These are phyloP conservation scores for Uropetala carovei DNA, from an alignment of 2,888 invertebrate genomes.

Conservation along the genomic window DNA sequence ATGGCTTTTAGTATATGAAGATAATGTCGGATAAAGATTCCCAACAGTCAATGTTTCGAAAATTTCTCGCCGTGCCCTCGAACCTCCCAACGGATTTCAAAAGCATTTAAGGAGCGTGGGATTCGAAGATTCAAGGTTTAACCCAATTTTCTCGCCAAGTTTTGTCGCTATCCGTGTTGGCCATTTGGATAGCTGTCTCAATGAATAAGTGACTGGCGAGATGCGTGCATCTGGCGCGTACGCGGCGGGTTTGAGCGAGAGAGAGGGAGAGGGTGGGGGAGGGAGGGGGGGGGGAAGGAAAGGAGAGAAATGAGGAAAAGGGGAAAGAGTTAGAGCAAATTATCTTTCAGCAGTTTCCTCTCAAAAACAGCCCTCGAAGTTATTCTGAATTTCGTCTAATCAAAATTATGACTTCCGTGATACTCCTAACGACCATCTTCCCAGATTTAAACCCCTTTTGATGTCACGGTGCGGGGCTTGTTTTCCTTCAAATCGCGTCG, in stretches of 20 bases:
- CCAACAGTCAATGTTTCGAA: not conserved
- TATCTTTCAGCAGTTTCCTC: not conserved
- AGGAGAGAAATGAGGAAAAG: not conserved
- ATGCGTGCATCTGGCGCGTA: not conserved
- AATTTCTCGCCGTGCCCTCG: not conserved
- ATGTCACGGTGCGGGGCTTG: too few species aligned
- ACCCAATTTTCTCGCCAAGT: constrained; percentile 39
- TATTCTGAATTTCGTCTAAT: constrained; percentile 8
- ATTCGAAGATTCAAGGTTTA: not conserved
- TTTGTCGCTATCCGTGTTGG: not conserved
- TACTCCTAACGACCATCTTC: too few species aligned
- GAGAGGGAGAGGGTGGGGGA: not conserved
- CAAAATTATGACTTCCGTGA: not conserved
- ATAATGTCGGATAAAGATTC: not conserved
- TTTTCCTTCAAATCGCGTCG: too few species aligned
- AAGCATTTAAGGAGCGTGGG: not conserved
- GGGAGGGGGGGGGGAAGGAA: not conserved
- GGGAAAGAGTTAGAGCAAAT: not conserved
- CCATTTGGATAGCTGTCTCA: not conserved
- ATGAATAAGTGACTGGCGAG: constrained; percentile 5
- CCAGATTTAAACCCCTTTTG: too few species aligned
- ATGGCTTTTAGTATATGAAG: too few species aligned
- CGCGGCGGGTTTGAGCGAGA: not conserved
- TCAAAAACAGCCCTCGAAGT: not conserved
- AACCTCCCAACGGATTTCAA: not conserved